phyloP scores from a whole-genome alignment of 1,140 invertebrate genomes.

The Mercenaria mercenaria region DNA sequence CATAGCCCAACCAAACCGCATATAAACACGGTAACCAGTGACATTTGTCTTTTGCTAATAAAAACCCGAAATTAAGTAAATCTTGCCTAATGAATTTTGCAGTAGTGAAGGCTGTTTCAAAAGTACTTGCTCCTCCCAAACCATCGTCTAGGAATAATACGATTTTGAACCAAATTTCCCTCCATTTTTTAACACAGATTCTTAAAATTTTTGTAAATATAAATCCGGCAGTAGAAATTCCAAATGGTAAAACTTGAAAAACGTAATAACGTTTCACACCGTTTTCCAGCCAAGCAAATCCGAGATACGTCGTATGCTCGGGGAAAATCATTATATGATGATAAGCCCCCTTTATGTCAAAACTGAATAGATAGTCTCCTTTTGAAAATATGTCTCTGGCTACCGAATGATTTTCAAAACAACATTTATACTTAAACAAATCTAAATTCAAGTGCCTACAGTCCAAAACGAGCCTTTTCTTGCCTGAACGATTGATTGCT shows the following conservation, averaged over 20 bases:
- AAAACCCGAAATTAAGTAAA: constrained; percentile 3
- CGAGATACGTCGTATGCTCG: constrained; percentile 30
- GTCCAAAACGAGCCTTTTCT: constrained; percentile 20
- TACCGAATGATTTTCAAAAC: constrained; percentile 46
- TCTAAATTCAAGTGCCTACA: constrained; percentile 45
- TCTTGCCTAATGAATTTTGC: background rate
- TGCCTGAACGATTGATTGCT: background rate
- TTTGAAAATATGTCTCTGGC: constrained; percentile 24
- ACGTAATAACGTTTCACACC: background rate
- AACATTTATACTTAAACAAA: constrained; percentile 39
- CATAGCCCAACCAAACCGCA: constrained; percentile 20
- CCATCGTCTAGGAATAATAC: constrained; percentile 60
- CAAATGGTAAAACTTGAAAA: constrained; percentile 24
- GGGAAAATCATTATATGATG: constrained; percentile 54
- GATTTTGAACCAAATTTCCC: constrained; percentile 6
- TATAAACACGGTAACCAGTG: background rate
- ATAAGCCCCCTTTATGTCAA: constrained; percentile 43
- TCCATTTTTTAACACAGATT: constrained; percentile 26
- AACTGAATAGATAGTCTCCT: constrained; percentile 39
- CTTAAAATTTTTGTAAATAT: constrained; percentile 55
- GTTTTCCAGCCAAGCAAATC: constrained; percentile 6
- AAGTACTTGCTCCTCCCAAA: background rate
- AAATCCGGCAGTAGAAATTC: constrained; percentile 19
- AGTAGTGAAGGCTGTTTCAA: background rate
- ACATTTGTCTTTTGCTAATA: constrained; percentile 31